Base-by-base conservation (phyloP, 2,888 invertebrate species). In the Pyrocoelia pectoralis region DNA sequence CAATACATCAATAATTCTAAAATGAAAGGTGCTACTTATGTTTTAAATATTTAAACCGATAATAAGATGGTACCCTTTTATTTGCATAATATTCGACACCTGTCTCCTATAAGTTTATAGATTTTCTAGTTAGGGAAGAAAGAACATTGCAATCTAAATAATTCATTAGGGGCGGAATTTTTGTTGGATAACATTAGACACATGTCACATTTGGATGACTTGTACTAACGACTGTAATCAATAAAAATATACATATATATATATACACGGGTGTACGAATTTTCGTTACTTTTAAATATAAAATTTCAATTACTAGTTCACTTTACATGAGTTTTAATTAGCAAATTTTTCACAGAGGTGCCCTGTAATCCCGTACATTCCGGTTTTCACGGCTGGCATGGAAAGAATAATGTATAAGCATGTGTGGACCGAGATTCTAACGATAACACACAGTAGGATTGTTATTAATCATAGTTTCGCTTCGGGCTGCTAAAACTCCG, bases 41-140 rank as follows among this genome's bases (percentile, higher is more conserved):
- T 75, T 75, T 78, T 81, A 78, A 81, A 81, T 81, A 81, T 81
- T 81, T 81, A 80, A 80, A 74, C 72, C 75, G 77, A 77, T 81
- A 81, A 81, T 81, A 75, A 79, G 78, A 74, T 71, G 75, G 76
- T 76, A 67, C 69, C 69, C 65, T 68, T 56, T 56, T 77, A 78
- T 81, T 80, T 79, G 77, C 77, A 77, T 79, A 79, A 79, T 76
- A 72, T 74, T 73, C 74, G 76, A 77, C 79, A 80, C 79, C 79
- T 80, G 80, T 78, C 75, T 66, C 59, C 59, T 48, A 17, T 48
- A 48, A 41, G n/a, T 52, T 28, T 41, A 33, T 38, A 24, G 18
- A 24, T 46, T 48, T 41, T 58, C 46, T 18, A 33, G 48, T 60
- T 60, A 52, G 59, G 60, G 60, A 56, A 38, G 46, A 60, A 56